Evolutionary conservation across 2,113 vertebrate genomes (phyloP).

Genomic region (Lagopus leucura): DNA sequence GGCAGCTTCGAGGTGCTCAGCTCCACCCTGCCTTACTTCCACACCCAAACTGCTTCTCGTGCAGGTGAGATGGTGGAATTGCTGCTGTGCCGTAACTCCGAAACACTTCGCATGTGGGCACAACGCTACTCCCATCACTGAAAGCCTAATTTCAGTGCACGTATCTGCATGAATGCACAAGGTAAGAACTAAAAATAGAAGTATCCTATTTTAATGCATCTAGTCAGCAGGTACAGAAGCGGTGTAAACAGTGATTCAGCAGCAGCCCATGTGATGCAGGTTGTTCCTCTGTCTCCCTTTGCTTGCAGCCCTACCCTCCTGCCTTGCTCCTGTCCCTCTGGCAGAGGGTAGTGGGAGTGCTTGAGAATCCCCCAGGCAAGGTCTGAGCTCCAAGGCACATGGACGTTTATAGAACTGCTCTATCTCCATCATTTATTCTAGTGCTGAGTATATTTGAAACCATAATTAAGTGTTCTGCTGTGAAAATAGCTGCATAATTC

Average conservation of each 20-base stretch:
- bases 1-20: fast-evolving
- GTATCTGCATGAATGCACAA: slow-evolving; percentile 47
- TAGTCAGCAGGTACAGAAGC: slow-evolving; percentile 49
- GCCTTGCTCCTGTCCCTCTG: neutral
- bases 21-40: neutral
- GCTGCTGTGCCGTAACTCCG: neutral
- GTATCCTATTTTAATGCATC: slow-evolving; percentile 39
- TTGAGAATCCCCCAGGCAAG: neutral
- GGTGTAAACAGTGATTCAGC: slow-evolving; percentile 64
- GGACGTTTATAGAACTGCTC: neutral
- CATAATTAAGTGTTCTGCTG: neutral
- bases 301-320: neutral
- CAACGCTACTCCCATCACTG: neutral
- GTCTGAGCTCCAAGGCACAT: neutral
- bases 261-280: neutral
- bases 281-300: neutral
- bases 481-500: neutral
- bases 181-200: slow-evolving; percentile 64
- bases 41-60: fast-evolving
- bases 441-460: neutral
- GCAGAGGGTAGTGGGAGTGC: neutral
- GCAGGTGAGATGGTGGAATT: fast-evolving
- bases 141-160: slow-evolving; percentile 7
- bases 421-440: neutral
- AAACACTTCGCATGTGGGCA: neutral